phyloP scores from a whole-genome alignment of 2,113 vertebrate species.

The Choloepus hoffmanni region DNA sequence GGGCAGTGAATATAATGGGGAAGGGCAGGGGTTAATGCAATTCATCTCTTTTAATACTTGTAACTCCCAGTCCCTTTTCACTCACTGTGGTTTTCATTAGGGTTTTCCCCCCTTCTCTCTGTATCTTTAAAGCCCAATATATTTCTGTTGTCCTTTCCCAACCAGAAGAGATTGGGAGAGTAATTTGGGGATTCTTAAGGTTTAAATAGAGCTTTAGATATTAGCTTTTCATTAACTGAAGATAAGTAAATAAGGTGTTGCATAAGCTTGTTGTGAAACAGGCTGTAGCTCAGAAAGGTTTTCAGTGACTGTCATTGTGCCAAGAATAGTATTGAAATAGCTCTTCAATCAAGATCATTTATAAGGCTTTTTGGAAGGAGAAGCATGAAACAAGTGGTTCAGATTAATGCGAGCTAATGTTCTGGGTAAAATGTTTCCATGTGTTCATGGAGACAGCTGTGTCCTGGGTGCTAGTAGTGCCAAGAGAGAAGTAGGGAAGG shows the following conservation, averaged over 20 bases:
- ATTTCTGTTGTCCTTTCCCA: constrained; percentile 46
- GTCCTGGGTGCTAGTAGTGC: constrained; percentile 72
- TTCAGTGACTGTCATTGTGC: constrained; percentile 70
- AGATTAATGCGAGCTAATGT: not conserved
- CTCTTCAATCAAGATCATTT: constrained; percentile 82
- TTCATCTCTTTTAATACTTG: constrained; percentile 88
- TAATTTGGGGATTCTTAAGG: not conserved
- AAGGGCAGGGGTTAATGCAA: constrained; percentile 90
- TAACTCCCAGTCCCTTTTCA: constrained; percentile 85
- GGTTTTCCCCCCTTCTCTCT: constrained; percentile 23
- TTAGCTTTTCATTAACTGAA: constrained; percentile 70
- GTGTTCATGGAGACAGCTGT: constrained; percentile 55
- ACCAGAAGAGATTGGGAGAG: not conserved
- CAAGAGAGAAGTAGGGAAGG: constrained; percentile 58
- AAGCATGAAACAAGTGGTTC: constrained; percentile 56
- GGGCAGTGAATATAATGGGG: constrained; percentile 90
- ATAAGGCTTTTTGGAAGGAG: constrained; percentile 75
- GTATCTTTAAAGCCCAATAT: constrained; percentile 49
- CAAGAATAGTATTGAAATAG: constrained; percentile 77
- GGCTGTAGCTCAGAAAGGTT: constrained; percentile 66
- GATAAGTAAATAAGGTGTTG: constrained; percentile 71
- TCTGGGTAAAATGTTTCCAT: constrained; percentile 18
- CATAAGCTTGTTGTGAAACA: constrained; percentile 69
- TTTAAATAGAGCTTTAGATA: constrained; percentile 57
- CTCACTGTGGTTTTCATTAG: constrained; percentile 78